Conservation (phyloP, 2,797 vertebrate species). For the Thamnophis elegans region DNA sequence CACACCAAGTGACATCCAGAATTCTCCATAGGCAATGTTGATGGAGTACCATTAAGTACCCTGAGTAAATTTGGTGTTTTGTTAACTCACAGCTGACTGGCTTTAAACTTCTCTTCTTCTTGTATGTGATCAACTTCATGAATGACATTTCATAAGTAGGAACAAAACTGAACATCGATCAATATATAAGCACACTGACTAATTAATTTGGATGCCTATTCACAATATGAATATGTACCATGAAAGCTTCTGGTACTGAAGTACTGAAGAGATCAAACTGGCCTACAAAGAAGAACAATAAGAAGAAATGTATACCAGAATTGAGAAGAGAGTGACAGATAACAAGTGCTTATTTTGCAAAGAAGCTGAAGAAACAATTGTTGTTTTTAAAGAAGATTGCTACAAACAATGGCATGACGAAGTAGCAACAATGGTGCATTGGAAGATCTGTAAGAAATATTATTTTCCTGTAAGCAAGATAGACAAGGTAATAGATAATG, state of each 20-base stretch:
- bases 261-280: neutral
- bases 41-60: neutral
- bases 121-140: neutral
- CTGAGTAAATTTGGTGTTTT: neutral
- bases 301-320: neutral
- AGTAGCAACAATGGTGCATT: neutral
- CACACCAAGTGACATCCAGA: neutral
- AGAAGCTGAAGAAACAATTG: neutral
- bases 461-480: neutral
- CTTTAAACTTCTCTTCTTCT: neutral
- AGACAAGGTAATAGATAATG: neutral
- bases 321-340: neutral
- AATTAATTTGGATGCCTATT: neutral
- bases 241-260: neutral
- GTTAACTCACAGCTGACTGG: neutral
- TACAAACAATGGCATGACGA: neutral
- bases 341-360: neutral
- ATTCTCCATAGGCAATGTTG: neutral
- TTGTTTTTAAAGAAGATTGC: neutral
- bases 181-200: neutral
- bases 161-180: accelerated
- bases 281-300: neutral
- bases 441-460: neutral
- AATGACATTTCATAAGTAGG: neutral
- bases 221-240: neutral